Percentiles rank a stretch among this genome's conserved stretches.
These are phyloP conservation scores for Alfaro cultratus DNA, from an alignment of 2,797 vertebrate species.

Conservation along the genomic window DNA sequence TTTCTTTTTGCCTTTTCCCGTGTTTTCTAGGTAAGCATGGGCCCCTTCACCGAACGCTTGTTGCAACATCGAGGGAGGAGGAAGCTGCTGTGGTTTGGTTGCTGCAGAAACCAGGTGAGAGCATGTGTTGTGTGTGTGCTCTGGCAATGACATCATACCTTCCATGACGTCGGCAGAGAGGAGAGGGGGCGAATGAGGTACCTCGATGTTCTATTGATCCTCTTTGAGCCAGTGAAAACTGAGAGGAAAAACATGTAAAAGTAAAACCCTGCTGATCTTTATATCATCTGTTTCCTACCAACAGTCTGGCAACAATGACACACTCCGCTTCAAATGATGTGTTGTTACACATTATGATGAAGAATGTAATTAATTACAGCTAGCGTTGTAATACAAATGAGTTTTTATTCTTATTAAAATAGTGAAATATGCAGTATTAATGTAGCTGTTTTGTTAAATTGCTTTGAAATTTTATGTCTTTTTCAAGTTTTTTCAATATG, in stretches of 20 bases:
- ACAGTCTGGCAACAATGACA: slow-evolving; percentile 2
- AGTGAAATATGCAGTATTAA: not conserved
- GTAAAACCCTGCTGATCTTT: slow-evolving; percentile 32
- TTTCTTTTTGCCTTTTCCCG: slow-evolving; percentile 16
- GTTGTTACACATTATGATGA: not conserved
- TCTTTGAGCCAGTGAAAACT: slow-evolving; percentile 19
- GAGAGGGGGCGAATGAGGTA: slow-evolving; percentile 42
- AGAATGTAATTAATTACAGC: not conserved
- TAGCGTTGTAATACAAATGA: not conserved
- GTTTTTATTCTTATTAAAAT: not conserved
- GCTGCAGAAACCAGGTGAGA: slow-evolving; percentile 81
- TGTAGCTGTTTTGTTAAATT: not conserved
- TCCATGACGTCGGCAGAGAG: slow-evolving; percentile 76
- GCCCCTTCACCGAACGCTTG: slow-evolving; percentile 61
- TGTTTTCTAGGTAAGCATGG: slow-evolving; percentile 62
- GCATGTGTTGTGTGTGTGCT: slow-evolving; percentile 60
- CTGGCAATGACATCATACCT: slow-evolving; percentile 76
- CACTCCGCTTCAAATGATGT: not conserved
- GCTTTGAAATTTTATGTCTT: not conserved
- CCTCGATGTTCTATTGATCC: slow-evolving; percentile 33
- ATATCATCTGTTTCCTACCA: slow-evolving; percentile 8
- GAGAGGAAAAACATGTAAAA: slow-evolving; percentile 14
- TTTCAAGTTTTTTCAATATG: not conserved
- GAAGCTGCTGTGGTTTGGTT: slow-evolving; percentile 82
- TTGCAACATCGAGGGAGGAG: slow-evolving; percentile 55